These are phyloP conservation scores for Gambelia wislizenii DNA, from an alignment of 2,797 vertebrate species.

Conservation along the genomic window DNA sequence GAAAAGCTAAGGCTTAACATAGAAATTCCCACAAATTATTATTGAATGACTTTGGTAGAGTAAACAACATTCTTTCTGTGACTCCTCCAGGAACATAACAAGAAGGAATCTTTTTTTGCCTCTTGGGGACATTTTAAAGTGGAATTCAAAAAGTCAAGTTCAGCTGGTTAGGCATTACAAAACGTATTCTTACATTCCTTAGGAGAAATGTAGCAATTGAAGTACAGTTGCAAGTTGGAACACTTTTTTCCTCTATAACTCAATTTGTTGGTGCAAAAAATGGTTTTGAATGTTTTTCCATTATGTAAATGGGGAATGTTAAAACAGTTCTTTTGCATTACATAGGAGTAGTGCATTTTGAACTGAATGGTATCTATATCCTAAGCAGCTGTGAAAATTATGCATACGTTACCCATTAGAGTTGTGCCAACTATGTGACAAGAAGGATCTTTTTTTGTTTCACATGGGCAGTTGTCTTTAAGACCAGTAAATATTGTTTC, in stretches of 20 bases:
- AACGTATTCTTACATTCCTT: not conserved
- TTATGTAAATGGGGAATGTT: not conserved
- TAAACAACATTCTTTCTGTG: not conserved
- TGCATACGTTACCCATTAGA: not conserved
- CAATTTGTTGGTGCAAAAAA: not conserved
- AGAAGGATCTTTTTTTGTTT: no score
- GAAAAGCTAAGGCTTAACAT: accelerated
- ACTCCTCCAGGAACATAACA: not conserved
- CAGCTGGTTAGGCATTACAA: not conserved
- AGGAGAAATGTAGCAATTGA: not conserved
- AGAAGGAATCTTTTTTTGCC: conserved; percentile 19
- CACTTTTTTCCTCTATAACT: not conserved
- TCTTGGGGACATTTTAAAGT: conserved; percentile 32
- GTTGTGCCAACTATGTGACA: no score
- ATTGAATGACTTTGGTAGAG: not conserved
- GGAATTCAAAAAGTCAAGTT: not conserved
- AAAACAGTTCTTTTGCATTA: not conserved
- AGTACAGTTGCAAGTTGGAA: not conserved
- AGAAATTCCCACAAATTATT: conserved; percentile 27
- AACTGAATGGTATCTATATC: not conserved
- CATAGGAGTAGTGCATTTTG: not conserved
- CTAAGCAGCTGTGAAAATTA: not conserved
- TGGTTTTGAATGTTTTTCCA: not conserved
- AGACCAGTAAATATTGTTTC: no score
- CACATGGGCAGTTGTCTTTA: not conserved